Evolutionary conservation across 2,888 invertebrate species (phyloP).

Genomic region (Cephonodes hylas): DNA sequence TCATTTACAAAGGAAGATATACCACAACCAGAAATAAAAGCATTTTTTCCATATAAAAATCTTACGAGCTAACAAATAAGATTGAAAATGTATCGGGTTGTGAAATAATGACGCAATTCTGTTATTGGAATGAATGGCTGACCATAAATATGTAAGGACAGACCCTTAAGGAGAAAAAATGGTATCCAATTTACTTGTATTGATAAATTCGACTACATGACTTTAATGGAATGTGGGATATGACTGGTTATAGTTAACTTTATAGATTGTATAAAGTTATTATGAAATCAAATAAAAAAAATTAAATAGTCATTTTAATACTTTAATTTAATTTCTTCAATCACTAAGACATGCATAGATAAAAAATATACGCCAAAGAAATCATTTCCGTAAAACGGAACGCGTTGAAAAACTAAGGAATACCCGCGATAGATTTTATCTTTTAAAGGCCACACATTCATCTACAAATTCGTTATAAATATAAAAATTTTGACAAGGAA

Average conservation of each 20-base stretch:
- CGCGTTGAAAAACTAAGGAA: neutral
- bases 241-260: neutral
- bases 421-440: neutral
- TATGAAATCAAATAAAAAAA: neutral
- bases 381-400: neutral
- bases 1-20: slow-evolving; percentile 7
- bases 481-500: neutral
- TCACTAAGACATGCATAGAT: no score
- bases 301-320: neutral
- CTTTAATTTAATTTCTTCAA: neutral
- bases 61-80: slow-evolving; percentile 3
- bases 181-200: slow-evolving; percentile 4
- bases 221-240: neutral
- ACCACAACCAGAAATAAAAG: slow-evolving; percentile 13
- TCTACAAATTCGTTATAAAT: neutral
- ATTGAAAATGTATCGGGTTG: slow-evolving; percentile 29
- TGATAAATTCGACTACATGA: neutral
- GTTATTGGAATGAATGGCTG: slow-evolving; percentile 28
- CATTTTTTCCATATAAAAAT: slow-evolving; percentile 13
- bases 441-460: neutral
- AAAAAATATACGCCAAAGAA: neutral
- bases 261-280: neutral
- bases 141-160: slow-evolving; percentile 29
- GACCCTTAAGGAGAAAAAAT: slow-evolving; percentile 19
- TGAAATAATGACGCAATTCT: slow-evolving; percentile 31